A percentile compares a stretch with the other conserved stretches of the same genome.
Conservation (phyloP, 2,113 vertebrate genomes). For the Actenoides lindsayi region DNA sequence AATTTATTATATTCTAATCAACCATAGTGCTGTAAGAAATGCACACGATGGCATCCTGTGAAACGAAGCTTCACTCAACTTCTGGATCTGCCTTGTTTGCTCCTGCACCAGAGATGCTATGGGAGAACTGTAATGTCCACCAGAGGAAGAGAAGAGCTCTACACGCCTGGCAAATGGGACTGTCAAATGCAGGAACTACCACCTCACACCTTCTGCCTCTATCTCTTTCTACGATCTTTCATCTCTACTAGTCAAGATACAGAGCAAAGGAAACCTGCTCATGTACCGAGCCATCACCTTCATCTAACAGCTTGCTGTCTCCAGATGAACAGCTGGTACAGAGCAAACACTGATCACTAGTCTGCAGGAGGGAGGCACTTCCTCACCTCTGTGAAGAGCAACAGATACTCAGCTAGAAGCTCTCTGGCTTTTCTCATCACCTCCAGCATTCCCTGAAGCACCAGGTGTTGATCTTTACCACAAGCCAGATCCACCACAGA, state of each 20-base stretch:
- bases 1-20: background rate
- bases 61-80: background rate
- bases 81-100: background rate
- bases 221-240: background rate
- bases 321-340: background rate
- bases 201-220: background rate
- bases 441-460: background rate
- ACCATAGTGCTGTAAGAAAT: fast-evolving
- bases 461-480: background rate
- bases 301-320: background rate
- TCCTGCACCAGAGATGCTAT: background rate
- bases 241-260: background rate
- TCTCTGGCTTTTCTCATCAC: background rate
- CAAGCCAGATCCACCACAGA: background rate
- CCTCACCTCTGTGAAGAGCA: background rate
- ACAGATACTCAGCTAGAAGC: background rate
- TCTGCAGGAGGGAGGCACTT: background rate
- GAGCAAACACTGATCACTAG: fast-evolving
- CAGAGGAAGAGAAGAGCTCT: background rate
- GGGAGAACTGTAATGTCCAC: background rate
- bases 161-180: background rate
- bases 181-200: background rate
- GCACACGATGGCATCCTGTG: background rate
- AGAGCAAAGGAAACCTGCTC: background rate
- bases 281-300: background rate